A percentile compares a stretch with the other conserved stretches of the same genome.
Conservation (phyloP, 2,113 vertebrate genomes). For the Daboia siamensis region DNA sequence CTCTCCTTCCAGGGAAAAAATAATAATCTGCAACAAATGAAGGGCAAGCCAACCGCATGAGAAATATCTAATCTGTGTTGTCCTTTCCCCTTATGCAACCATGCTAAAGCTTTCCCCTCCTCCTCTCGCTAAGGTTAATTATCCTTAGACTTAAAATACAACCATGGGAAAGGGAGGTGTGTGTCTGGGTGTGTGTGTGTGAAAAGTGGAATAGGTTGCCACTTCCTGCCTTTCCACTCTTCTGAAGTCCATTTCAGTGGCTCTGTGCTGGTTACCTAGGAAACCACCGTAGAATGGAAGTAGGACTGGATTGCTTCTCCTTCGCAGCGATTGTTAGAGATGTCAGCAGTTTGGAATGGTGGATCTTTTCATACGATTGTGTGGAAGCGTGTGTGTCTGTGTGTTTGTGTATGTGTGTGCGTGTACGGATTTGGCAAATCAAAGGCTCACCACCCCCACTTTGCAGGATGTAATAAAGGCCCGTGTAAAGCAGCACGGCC, state of each 20-base stretch:
- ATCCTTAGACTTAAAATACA: background rate
- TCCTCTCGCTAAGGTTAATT: background rate
- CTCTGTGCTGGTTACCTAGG: slow-evolving; percentile 35
- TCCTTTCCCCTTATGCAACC: slow-evolving; percentile 8
- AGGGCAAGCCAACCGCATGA: background rate
- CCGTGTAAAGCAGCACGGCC: slow-evolving; percentile 23
- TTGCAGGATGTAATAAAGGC: slow-evolving; percentile 46
- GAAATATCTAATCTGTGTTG: background rate
- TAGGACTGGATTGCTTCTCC: slow-evolving; percentile 32
- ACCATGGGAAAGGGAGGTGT: background rate
- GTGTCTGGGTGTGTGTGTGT: too few relatives aligned
- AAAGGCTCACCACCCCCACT: slow-evolving; percentile 7
- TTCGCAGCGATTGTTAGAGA: slow-evolving; percentile 16
- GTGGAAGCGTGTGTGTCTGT: background rate
- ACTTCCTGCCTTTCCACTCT: slow-evolving; percentile 32
- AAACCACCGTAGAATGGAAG: slow-evolving; percentile 27
- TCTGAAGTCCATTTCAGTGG: slow-evolving; percentile 20
- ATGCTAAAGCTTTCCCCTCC: background rate
- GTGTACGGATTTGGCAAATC: slow-evolving; percentile 33
- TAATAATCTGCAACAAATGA: slow-evolving; percentile 16
- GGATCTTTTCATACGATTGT: slow-evolving; percentile 17
- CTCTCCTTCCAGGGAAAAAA: background rate
- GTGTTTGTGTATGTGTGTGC: background rate
- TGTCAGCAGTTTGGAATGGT: slow-evolving; percentile 32
- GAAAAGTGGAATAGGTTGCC: background rate